phyloP scores from a whole-genome alignment of 2,888 invertebrate species.

The Melanchra persicariae region DNA sequence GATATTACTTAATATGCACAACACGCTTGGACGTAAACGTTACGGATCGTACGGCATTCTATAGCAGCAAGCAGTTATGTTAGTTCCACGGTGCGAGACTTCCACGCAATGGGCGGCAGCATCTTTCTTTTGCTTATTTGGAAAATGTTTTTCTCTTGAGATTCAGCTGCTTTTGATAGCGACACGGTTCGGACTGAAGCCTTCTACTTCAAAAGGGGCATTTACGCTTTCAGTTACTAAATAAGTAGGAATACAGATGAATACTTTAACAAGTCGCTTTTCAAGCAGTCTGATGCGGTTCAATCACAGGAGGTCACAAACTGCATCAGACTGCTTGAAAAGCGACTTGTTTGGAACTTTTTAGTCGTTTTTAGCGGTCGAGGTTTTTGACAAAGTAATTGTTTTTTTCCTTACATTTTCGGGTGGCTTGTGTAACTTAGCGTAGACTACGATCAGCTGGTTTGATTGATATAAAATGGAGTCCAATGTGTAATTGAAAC shows the following conservation, averaged over 20 bases:
- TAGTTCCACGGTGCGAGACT: constrained; percentile 17
- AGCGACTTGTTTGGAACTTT: no score
- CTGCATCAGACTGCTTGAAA: no score
- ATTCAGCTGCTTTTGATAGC: neutral
- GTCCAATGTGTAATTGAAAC: neutral
- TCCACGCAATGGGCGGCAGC: constrained; percentile 20
- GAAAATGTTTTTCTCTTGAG: neutral
- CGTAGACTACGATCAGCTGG: no score
- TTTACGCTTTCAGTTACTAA: neutral
- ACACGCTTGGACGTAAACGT: constrained; percentile 38
- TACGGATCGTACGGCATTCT: constrained; percentile 55
- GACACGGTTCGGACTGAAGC: neutral
- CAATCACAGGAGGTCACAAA: no score
- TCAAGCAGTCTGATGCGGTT: no score
- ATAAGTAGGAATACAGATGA: no score
- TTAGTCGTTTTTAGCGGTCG: no score
- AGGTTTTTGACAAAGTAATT: no score
- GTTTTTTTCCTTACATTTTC: no score
- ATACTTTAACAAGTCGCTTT: no score
- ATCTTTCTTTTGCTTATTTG: constrained; percentile 3
- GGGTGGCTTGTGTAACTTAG: neutral
- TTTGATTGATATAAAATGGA: neutral
- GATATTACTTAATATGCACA: constrained; percentile 61
- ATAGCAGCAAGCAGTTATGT: constrained; percentile 47
- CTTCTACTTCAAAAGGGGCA: neutral